phyloP scores from a whole-genome alignment of 35 echinoderm and acorn worm species.

The Ptychodera flava region DNA sequence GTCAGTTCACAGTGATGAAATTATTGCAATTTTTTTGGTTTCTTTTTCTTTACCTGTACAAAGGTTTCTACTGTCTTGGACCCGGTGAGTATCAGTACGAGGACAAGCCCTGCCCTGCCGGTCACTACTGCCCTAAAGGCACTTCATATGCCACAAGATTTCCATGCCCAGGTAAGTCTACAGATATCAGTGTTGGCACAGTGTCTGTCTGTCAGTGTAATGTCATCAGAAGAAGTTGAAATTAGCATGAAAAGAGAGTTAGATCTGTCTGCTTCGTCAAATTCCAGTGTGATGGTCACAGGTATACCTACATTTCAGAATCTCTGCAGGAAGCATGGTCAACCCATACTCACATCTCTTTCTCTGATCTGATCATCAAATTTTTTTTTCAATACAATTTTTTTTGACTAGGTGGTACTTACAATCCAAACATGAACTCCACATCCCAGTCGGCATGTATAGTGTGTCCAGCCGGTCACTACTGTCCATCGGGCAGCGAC shows the following conservation, averaged over 20 bases:
- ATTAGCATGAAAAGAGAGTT: no score
- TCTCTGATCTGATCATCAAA: no score
- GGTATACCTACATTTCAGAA: no score
- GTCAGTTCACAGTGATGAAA: neutral
- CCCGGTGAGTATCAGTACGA: constrained; percentile 51
- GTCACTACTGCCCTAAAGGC: constrained; percentile 64
- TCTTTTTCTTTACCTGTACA: neutral
- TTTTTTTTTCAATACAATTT: no score
- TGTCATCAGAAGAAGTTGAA: no score
- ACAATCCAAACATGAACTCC: constrained; percentile 78
- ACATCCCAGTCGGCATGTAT: constrained; percentile 54
- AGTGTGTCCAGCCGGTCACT: constrained; percentile 68
- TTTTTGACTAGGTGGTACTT: constrained; percentile 94
- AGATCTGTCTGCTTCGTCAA: no score
- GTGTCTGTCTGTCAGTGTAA: constrained; percentile 80
- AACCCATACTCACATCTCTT: no score
- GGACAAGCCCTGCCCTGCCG: constrained; percentile 82
- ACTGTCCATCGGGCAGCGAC: constrained; percentile 64
- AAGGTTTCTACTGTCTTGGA: constrained; percentile 77
- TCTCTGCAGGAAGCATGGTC: no score
- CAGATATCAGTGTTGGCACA: constrained; percentile 65
- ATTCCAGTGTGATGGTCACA: no score
- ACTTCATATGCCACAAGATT: constrained; percentile 51
- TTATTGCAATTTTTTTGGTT: neutral
- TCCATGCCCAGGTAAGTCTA: constrained; percentile 78